A percentile compares a stretch with the other conserved stretches of the same genome.
Conservation (phyloP, 30 jellyfish, hydroid and myxozoan species). For the Turritopsis dohrnii region DNA sequence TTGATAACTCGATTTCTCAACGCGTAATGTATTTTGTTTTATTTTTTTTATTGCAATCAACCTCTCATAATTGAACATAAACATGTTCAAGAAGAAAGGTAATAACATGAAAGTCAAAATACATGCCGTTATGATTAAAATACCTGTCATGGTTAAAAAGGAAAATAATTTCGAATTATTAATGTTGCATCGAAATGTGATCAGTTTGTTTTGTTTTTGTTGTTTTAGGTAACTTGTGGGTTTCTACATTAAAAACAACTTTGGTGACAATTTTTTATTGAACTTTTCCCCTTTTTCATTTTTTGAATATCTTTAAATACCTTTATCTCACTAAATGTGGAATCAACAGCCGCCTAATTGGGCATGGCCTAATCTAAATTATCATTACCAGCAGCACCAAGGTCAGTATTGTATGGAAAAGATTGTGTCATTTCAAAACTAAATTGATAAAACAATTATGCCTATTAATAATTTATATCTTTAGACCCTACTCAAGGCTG, state of each 20-base stretch:
- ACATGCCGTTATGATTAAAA: no score
- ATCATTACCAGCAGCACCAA: slow-evolving; percentile 29
- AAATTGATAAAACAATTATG: not conserved
- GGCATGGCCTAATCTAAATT: slow-evolving; percentile 42
- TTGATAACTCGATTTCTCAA: no score
- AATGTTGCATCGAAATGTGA: no score
- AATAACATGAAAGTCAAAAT: no score
- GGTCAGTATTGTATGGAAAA: slow-evolving; percentile 19
- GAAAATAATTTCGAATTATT: no score
- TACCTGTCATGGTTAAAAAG: no score
- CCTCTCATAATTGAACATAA: no score
- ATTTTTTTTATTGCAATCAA: no score
- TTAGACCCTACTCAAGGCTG: slow-evolving; percentile 72
- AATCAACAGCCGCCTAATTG: slow-evolving; percentile 33
- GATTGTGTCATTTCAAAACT: not conserved
- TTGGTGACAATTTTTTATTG: not conserved
- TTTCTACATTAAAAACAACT: not conserved
- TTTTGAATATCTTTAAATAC: slow-evolving; percentile 9
- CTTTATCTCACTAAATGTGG: not conserved
- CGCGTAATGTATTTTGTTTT: no score
- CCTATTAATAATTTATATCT: not conserved
- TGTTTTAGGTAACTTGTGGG: not conserved
- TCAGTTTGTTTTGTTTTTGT: not conserved
- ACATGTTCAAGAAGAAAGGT: no score
- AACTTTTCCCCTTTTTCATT: not conserved